Evolutionary conservation across 2,113 vertebrate species (phyloP), one percentile per base, ranked within the genome.

Genomic region (Cyanistes caeruleus): DNA sequence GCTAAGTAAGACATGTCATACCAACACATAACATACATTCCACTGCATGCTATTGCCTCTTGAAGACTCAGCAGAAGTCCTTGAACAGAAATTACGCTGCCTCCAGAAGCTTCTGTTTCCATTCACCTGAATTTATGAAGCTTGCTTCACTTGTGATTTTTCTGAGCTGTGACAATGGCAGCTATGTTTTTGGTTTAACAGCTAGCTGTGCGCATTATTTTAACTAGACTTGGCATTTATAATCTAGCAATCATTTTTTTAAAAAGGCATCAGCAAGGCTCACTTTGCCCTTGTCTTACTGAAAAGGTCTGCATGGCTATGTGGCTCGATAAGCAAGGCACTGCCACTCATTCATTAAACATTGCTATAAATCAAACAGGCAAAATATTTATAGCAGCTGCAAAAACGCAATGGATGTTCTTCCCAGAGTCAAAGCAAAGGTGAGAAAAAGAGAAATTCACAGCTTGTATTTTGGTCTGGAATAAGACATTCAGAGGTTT

Each of bases 301-400:
- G 62, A 79, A 93, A 79, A 91, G 30, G 56, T 67, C 68, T 89
- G 58, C 44, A 37, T 25, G 41, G 62, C 46, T 91, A 91, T 30
- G 27, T 7, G 5, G 46, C 31, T 65, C 55, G 65, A 87, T 69
- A 87, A 85, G 74, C 39, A 89, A 91, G 75, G 39, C 64, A 86
- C 52, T 68, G 52, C 33, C 78, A 77, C 23, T 95, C 79, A 74
- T 91, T 95, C 75, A 90, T 95, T 96, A 87, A 89, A 85, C 35
- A 80, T 22, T 43, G 59, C 43, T 77, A 33, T 83, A 85, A 64
- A 87, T 51, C 43, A 80, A 89, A 81, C 31, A 56, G 68, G 43
- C 19, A 84, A 83, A 95, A 78, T 56, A 77, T 73, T 82, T 89
- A 69, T 58, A 85, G 35, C 5, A 7, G 73, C 39, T 91, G 75